These are phyloP conservation scores for Margarornis squamiger DNA, from an alignment of 2,797 vertebrate genomes.

Conservation along the genomic window DNA sequence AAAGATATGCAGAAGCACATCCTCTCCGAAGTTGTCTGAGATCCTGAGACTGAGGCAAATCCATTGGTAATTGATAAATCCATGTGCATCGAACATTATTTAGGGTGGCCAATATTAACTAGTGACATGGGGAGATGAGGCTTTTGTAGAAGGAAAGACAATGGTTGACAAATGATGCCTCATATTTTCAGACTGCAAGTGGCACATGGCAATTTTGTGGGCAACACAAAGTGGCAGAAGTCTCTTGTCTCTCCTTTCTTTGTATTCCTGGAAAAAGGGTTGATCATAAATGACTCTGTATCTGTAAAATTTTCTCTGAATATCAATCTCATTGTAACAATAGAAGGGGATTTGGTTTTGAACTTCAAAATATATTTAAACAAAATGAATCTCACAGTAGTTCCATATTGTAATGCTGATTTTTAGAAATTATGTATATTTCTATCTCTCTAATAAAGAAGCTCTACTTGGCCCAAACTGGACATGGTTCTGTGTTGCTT, in stretches of 20 bases:
- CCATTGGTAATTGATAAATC: not conserved
- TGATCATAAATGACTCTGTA: not conserved
- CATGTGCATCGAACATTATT: not conserved
- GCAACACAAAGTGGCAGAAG: not conserved
- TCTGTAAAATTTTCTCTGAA: not conserved
- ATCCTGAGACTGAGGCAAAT: not conserved
- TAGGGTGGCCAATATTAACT: not conserved
- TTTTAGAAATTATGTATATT: not conserved
- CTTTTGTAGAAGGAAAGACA: not conserved
- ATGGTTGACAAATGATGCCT: not conserved
- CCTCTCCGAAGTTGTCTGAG: not conserved
- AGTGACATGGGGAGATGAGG: not conserved
- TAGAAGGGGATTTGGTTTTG: not conserved
- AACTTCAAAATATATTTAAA: not conserved
- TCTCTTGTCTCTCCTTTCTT: not conserved
- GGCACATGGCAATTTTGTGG: not conserved
- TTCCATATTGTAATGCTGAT: not conserved
- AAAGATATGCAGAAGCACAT: not conserved
- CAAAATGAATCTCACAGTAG: not conserved
- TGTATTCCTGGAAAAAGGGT: not conserved
- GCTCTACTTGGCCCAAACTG: not conserved
- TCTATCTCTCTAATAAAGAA: not conserved
- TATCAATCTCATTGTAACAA: not conserved
- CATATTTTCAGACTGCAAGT: not conserved
- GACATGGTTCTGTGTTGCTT: not conserved